Evolutionary conservation across 2,113 vertebrate genomes (phyloP).

Genomic region (Apeltes quadracus): DNA sequence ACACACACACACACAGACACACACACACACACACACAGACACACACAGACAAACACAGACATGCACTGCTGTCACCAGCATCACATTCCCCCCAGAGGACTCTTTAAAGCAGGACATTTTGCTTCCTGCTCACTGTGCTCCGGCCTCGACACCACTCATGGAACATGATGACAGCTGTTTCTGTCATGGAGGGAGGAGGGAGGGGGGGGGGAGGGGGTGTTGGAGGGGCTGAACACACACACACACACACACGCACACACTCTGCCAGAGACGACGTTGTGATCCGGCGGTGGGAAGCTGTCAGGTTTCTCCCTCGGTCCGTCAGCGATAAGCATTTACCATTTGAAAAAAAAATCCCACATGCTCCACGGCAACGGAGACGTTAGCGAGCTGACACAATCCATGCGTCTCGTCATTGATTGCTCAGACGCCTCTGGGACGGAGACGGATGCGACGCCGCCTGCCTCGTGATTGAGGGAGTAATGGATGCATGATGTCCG

Average conservation of each 20-base stretch:
- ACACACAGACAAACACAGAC: too few relatives aligned
- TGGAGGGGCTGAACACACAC: background rate
- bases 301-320: background rate
- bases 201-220: too few relatives aligned
- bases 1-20: slow-evolving; percentile 5
- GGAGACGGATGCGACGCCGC: background rate
- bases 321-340: background rate
- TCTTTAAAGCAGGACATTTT: slow-evolving; percentile 41
- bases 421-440: background rate
- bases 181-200: slow-evolving; percentile 4
- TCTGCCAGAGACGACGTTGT: background rate
- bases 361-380: background rate
- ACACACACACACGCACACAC: background rate
- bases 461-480: slow-evolving; percentile 7
- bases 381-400: background rate
- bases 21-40: background rate
- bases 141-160: slow-evolving; percentile 40
- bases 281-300: background rate
- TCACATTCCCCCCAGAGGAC: slow-evolving; percentile 31
- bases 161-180: slow-evolving; percentile 45
- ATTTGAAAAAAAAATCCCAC: too few relatives aligned
- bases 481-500: slow-evolving; percentile 14
- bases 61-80: slow-evolving; percentile 15
- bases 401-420: slow-evolving; percentile 7
- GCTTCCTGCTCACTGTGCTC: slow-evolving; percentile 30